phyloP scores from a whole-genome alignment of 1,140 invertebrate genomes.

The Pseudomyrmex gracilis region DNA sequence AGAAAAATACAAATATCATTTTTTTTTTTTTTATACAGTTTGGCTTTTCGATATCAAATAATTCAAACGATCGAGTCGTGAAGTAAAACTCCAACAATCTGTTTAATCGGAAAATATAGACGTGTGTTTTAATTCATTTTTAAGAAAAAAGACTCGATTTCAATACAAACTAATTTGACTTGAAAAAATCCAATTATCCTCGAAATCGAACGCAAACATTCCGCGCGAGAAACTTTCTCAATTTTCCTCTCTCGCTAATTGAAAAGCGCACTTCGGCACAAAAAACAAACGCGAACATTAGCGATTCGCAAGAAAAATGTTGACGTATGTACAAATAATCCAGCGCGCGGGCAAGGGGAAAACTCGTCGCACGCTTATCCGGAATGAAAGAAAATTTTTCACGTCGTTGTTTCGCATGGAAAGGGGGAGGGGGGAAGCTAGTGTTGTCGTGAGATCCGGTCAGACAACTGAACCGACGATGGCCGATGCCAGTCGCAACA shows the following conservation, averaged over 20 bases:
- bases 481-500: slow-evolving; percentile 19
- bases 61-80: neutral
- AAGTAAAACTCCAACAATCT: neutral
- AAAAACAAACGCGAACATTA: neutral
- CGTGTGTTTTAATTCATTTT: neutral
- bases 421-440: too few species aligned
- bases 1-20: neutral
- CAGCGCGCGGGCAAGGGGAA: slow-evolving; percentile 4
- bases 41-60: neutral
- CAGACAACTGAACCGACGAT: slow-evolving; percentile 5
- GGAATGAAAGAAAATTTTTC: slow-evolving; percentile 34
- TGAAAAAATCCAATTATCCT: neutral
- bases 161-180: neutral
- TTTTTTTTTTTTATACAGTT: neutral
- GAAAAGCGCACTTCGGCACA: neutral
- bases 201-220: too few species aligned
- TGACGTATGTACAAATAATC: slow-evolving; percentile 15
- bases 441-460: slow-evolving; percentile 30
- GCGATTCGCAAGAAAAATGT: slow-evolving; percentile 1
- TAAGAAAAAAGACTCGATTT: slow-evolving; percentile 9
- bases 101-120: neutral
- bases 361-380: slow-evolving; percentile 36
- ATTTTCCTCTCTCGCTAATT: neutral
- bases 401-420: slow-evolving; percentile 30
- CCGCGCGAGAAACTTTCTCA: neutral